These are phyloP conservation scores for Ditylenchus dipsaci DNA, from an alignment of 1,140 invertebrate genomes.

Conservation along the genomic window DNA sequence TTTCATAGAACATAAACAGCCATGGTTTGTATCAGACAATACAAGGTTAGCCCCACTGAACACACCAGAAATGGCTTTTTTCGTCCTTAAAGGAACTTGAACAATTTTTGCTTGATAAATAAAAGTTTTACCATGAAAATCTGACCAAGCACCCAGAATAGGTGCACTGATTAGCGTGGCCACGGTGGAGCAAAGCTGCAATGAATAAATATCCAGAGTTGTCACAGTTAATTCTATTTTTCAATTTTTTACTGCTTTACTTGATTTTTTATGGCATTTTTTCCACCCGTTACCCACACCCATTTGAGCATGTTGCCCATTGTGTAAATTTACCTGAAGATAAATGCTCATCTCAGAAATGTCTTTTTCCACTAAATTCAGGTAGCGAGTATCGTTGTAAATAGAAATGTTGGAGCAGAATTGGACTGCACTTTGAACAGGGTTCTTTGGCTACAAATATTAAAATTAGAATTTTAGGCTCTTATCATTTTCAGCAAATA, in stretches of 20 bases:
- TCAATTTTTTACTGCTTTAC: too few relatives aligned
- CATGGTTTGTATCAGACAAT: constrained; percentile 3
- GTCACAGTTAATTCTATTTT: too few relatives aligned
- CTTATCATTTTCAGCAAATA: not conserved
- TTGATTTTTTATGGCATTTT: too few relatives aligned
- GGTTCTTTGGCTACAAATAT: not conserved
- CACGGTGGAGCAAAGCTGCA: constrained; percentile 10
- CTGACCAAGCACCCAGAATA: constrained; percentile 31
- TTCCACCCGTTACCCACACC: too few relatives aligned
- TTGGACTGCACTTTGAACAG: constrained; percentile 18
- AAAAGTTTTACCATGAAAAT: constrained; percentile 14
- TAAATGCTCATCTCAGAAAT: constrained; percentile 24
- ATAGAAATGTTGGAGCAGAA: constrained; percentile 19
- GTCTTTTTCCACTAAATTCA: constrained; percentile 26
- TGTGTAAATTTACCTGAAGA: constrained; percentile 26
- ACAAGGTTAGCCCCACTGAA: not conserved
- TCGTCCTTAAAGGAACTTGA: constrained; percentile 2
- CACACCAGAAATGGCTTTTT: constrained; percentile 23
- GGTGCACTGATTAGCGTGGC: constrained; percentile 16
- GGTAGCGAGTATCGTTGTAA: constrained; percentile 14
- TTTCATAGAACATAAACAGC: constrained; percentile 24
- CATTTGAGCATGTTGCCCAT: too few relatives aligned
- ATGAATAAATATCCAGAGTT: too few relatives aligned
- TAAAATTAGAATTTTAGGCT: too few relatives aligned
- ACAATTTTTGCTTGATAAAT: too few relatives aligned